Evolutionary conservation across 2,888 invertebrate genomes (phyloP), one percentile per base, ranked within the genome.

Genomic region (Xestia c-nigrum): DNA sequence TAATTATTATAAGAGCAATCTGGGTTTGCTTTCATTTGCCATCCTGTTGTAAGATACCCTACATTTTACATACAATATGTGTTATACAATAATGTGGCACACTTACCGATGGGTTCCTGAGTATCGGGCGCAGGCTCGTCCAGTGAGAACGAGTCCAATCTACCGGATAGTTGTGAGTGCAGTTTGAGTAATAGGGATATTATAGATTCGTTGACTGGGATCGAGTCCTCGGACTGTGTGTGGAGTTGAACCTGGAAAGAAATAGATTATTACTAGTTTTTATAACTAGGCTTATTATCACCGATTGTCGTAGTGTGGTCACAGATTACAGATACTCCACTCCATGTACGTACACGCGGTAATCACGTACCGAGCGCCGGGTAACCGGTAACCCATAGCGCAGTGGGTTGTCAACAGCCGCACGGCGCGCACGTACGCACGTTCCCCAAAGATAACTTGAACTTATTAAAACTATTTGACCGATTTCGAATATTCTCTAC

Each of bases 141-240:
- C 31, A 97, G 89, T 31, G 97, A 97, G 92, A 98, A 99, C 83
- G 99, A 99, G 91, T 99, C 99, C 14, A 98, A 97, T 19, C 97
- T 95, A 1, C 98, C 98, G 0, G 98, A 98, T 61, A 99, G 96
- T 92, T 99, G 99, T 4, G 99, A 98, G 94, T 99, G 99, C 21
- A 99, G 97, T 93, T 99, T 99, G 72, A 99, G 95, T 64, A 99
- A 96, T 71, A 99, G 95, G 0, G 99, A 99, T 87, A 99, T 98
- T 83, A 99, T 98, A 80, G 99, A 99, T 93, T 99, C 99, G 89
- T 98, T 98, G 74, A 98, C 97, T 46, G 97, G 97, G 21, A 98
- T 96, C 57, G 97, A 95, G 59, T 97, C 97, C 74, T 86, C 95
- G 85, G 84, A 92, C 89, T 89, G 95, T 84, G 88, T 94, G 92